A percentile compares a stretch with the other conserved stretches of the same genome.
phyloP scores from a whole-genome alignment of 2,888 invertebrate genomes.

The Agrochola lychnidis region DNA sequence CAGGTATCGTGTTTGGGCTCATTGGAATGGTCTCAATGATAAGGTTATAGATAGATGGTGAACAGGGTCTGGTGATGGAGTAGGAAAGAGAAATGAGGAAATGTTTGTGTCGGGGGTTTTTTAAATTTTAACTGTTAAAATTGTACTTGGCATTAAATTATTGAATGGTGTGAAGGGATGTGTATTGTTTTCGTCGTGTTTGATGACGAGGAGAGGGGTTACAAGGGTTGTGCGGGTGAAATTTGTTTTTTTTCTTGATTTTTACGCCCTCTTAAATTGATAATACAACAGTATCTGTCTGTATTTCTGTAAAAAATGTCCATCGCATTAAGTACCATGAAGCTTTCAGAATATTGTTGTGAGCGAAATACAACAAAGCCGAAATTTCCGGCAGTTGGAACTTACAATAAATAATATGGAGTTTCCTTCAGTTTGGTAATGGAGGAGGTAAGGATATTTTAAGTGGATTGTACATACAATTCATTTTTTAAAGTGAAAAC shows the following conservation, averaged over 20 bases:
- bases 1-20: too few species aligned
- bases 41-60: too few species aligned
- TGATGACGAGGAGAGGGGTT: too few species aligned
- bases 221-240: too few species aligned
- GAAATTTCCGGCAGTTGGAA: constrained; percentile 17
- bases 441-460: neutral
- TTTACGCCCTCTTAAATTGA: neutral
- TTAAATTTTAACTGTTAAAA: too few species aligned
- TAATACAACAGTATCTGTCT: neutral
- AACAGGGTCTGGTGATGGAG: too few species aligned
- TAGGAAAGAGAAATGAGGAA: too few species aligned
- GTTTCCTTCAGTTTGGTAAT: constrained; percentile 9
- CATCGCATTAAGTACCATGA: neutral
- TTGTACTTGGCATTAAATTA: neutral
- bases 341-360: constrained; percentile 27
- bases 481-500: neutral
- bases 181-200: too few species aligned
- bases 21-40: too few species aligned
- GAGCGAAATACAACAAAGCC: constrained; percentile 10
- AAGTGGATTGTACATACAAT: neutral
- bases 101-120: too few species aligned
- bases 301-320: neutral
- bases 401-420: constrained; percentile 29
- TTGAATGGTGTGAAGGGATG: neutral
- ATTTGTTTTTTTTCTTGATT: too few species aligned